Conservation (phyloP, 2,113 vertebrate genomes). For the Pica pica region DNA sequence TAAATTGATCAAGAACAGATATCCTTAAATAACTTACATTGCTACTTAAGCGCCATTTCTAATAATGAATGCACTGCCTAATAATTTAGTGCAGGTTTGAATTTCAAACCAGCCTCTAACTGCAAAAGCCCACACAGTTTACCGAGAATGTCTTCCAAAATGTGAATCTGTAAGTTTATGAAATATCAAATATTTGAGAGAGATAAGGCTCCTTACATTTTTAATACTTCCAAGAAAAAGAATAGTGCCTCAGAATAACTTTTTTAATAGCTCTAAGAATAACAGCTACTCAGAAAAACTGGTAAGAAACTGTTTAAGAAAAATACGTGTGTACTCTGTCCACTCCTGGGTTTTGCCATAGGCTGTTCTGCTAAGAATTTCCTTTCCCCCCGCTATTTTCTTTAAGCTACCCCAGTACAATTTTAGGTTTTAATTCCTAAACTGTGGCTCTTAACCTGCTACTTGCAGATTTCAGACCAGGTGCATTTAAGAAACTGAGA, state of each 20-base stretch:
- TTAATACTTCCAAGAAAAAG: background rate
- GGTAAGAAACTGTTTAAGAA: background rate
- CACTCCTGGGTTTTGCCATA: background rate
- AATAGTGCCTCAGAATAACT: background rate
- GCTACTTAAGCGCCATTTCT: background rate
- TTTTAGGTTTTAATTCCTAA: background rate
- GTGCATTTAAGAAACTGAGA: background rate
- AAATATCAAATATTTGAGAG: background rate
- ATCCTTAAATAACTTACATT: background rate
- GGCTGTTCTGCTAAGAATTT: background rate
- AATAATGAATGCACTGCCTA: background rate
- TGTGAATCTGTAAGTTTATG: background rate
- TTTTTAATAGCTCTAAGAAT: background rate
- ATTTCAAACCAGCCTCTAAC: background rate
- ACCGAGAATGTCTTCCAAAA: background rate
- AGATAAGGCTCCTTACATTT: background rate
- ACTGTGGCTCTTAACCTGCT: background rate
- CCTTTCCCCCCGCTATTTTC: accelerated
- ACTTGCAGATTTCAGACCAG: background rate
- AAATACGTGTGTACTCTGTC: background rate
- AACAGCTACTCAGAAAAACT: background rate
- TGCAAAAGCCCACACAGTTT: background rate
- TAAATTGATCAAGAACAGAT: background rate
- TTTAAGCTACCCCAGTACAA: background rate
- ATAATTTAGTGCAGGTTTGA: background rate